Evolutionary conservation across 2,888 invertebrate species (phyloP), one percentile per base, ranked within the genome.

Genomic region (Dichetophora obliterata): DNA sequence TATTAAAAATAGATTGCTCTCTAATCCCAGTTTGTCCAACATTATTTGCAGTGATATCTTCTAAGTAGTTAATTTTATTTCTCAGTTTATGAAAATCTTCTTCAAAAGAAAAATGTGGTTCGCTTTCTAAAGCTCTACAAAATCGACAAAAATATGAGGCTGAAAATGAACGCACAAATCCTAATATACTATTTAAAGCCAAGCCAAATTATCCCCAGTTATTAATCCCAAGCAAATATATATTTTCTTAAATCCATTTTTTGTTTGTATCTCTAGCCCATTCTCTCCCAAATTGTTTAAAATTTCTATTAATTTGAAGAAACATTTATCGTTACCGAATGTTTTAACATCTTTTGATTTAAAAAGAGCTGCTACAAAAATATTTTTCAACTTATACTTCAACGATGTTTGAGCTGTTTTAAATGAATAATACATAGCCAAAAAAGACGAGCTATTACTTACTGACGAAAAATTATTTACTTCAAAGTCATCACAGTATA

Each of bases 251-350:
- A n/a, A 54, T 24, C 31, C 37, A 3, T 16, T 54, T n/a, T 71
- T 54, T 57, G 50, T 34, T 24, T 57, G 8, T 6, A 57, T 22
- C 34, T 71, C 34, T 57, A 71, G 16, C 0, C 71, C 71, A 37
- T 71, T 71, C 16, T 52, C 4, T 16, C 57, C 71, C n/a, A 57
- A 71, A 71, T 71, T 57, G 54, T 71, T 71, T 5, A 71, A 31
- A 57, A 71, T n/a, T 57, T 71, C 71, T 31, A 69, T 50, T 22
- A 69, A 50, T 69, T 69, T 69, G 50, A 22, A 69, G 50, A 69
- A 69, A 22, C 69, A 57, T 57, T 71, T 71, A 57, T 57, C 54
- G 19, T 71, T 57, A n/a, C n/a, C n/a, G n/a, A n/a, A n/a, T n/a
- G n/a, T n/a, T n/a, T n/a, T n/a, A n/a, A n/a, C n/a, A n/a, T n/a